Base-by-base conservation (phyloP, 2,888 invertebrate genomes). In the Monochamus alternatus region DNA sequence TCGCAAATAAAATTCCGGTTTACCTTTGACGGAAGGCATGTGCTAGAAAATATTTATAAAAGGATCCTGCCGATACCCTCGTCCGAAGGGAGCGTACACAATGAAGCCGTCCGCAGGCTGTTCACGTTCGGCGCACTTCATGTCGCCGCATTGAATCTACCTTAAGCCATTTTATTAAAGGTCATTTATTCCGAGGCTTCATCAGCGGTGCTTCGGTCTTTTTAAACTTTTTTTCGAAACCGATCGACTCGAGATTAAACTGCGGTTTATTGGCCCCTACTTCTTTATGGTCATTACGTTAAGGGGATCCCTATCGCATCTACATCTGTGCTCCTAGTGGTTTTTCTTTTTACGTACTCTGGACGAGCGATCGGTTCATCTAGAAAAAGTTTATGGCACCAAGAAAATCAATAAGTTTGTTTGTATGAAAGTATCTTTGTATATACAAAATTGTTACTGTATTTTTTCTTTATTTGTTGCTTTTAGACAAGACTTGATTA, bases 91-190 rank as follows among this genome's bases (percentile, higher is more conserved):
- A 78, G 76, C 79, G n/a, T 79, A 77, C 74, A 80, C 81, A 84
- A 84, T 84, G 83, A 79, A 81, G 81, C 78, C 72, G 84, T 86
- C 81, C 80, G 80, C 80, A 85, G 76, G 74, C 83, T 67, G 74
- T 81, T 85, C 85, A 86, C 85, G 85, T 84, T 80, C 82, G 77
- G 82, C 80, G 81, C 83, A 84, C 85, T 84, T 80, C 81, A 85
- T 85, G 85, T 84, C 81, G 75, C 81, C 78, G 82, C 83, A 84
- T 83, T 81, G 84, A 82, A 84, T 83, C 82, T 81, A 84, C 82
- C 84, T 84, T 84, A 80, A 85, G 83, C 85, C 83, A 80, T 86
- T 84, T 85, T 85, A 84, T 85, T 84, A 83, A 85, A 85, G 81
- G 83, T 83, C 85, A 84, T 85, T 85, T 85, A 85, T 84, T 84